phyloP scores from a whole-genome alignment of 2,797 vertebrate genomes.

The Acipenser oxyrinchus region DNA sequence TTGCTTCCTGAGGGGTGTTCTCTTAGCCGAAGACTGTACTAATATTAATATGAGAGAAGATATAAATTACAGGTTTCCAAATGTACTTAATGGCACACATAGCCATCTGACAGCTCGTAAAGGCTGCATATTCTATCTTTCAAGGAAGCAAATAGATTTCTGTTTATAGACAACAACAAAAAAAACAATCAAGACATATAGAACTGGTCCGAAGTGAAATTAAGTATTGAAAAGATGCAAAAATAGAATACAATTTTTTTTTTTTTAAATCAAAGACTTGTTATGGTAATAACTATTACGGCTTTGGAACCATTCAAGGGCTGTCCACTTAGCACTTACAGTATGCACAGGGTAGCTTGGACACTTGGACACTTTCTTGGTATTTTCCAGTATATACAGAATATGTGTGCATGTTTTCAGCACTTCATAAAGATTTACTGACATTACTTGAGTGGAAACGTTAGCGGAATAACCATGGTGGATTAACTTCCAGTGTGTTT shows the following conservation, averaged over 20 bases:
- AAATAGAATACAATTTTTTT: no score
- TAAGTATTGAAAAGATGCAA: background rate
- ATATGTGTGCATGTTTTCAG: no score
- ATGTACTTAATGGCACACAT: slow-evolving; percentile 1
- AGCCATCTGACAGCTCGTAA: background rate
- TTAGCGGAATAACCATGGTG: no score
- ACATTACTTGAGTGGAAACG: no score
- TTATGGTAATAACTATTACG: background rate
- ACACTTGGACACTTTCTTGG: background rate
- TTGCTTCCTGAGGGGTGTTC: no score
- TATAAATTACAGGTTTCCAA: background rate
- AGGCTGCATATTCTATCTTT: background rate
- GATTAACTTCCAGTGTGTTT: no score
- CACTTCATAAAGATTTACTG: no score
- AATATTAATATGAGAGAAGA: background rate
- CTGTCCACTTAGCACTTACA: background rate
- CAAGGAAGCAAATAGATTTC: background rate
- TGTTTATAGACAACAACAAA: background rate
- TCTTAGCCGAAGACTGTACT: background rate
- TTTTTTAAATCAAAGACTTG: no score
- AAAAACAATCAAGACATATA: no score
- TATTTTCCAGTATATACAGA: no score
- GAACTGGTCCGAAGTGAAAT: background rate
- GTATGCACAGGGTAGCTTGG: background rate
- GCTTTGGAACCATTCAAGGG: background rate